Percentiles rank a stretch among this genome's conserved stretches.
phyloP scores from a whole-genome alignment of 2,888 invertebrate genomes.

The Danaus chrysippus region DNA sequence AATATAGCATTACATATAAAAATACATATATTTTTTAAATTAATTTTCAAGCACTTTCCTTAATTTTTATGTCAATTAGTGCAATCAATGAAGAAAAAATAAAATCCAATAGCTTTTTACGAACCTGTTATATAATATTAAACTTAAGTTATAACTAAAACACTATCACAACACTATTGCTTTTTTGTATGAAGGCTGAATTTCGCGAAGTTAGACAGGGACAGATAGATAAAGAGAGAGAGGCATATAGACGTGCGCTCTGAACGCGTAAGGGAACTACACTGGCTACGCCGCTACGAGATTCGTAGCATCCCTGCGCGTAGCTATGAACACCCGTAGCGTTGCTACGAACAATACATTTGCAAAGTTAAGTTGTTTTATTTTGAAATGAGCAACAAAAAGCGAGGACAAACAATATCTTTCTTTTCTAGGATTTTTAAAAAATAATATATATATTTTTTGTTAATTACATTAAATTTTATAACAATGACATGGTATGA shows the following conservation, averaged over 20 bases:
- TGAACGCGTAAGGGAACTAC: conserved; percentile 34
- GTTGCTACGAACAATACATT: conserved; percentile 25
- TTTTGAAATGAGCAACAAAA: background rate
- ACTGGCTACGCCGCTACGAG: conserved; percentile 40
- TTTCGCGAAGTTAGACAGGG: conserved; percentile 39
- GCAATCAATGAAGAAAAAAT: background rate
- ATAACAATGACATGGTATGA: no score
- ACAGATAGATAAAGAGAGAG: conserved; percentile 37
- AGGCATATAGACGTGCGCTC: conserved; percentile 35
- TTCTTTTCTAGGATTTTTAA: no score
- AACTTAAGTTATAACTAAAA: conserved; percentile 23
- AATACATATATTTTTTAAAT: no score
- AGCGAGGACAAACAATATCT: no score
- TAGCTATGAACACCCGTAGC: conserved; percentile 31
- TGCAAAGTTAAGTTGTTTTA: conserved; percentile 14
- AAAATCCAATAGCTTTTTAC: conserved; percentile 8
- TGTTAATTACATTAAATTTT: no score
- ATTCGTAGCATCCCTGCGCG: conserved; percentile 37
- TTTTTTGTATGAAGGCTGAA: conserved; percentile 33
- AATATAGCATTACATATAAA: no score
- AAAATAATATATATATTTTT: no score
- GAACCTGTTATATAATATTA: conserved; percentile 33
- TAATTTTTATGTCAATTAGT: no score
- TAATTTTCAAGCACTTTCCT: no score
- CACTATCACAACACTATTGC: conserved; percentile 33